Evolutionary conservation across 2,888 invertebrate genomes (phyloP).

Genomic region (Ernsta delagoae): DNA sequence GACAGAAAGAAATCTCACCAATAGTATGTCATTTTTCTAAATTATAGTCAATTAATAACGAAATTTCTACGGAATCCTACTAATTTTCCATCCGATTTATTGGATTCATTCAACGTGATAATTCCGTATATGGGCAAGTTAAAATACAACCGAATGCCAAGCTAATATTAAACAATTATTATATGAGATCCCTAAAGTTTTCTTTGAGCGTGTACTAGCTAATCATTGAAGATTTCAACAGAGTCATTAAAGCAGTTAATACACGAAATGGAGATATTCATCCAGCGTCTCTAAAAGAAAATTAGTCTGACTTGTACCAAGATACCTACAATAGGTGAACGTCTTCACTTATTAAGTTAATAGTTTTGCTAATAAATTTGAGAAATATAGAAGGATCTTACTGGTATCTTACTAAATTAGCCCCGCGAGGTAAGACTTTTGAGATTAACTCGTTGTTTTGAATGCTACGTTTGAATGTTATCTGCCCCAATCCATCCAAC

Average conservation of each 20-base stretch:
- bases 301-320: conserved; percentile 16
- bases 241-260: neutral
- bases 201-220: neutral
- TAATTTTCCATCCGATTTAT: too few relatives aligned
- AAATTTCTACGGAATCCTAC: too few relatives aligned
- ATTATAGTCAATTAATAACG: too few relatives aligned
- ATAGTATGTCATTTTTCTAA: too few relatives aligned
- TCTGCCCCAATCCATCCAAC: neutral
- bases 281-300: neutral
- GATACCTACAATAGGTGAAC: conserved; percentile 11
- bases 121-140: too few relatives aligned
- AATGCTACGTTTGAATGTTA: conserved; percentile 3
- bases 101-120: too few relatives aligned
- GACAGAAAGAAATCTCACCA: too few relatives aligned
- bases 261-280: neutral
- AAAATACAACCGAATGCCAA: too few relatives aligned
- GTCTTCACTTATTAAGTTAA: conserved; percentile 21
- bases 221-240: neutral
- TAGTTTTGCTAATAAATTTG: conserved; percentile 12
- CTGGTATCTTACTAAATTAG: conserved; percentile 23
- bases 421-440: conserved; percentile 12
- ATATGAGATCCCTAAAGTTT: neutral
- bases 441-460: conserved; percentile 20
- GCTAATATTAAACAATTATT: too few relatives aligned
- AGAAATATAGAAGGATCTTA: neutral